Conservation (phyloP, 2,888 invertebrate species). For the Orchesellides sinensis region DNA sequence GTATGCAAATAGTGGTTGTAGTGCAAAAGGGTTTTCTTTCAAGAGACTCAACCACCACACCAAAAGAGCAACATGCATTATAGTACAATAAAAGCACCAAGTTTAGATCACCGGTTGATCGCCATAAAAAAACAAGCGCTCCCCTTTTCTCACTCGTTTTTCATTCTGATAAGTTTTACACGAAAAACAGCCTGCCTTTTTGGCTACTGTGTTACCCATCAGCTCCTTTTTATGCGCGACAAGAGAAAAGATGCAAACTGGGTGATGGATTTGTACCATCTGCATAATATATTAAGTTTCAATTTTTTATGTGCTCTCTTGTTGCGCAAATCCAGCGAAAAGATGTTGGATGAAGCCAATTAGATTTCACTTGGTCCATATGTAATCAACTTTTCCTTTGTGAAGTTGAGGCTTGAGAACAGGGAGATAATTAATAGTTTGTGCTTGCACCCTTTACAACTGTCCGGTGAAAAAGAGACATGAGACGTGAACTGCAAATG, state of each 20-base stretch:
- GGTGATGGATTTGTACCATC: background rate
- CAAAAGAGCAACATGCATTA: too few species aligned
- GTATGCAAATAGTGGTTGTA: too few species aligned
- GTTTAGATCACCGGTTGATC: background rate
- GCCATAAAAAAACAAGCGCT: background rate
- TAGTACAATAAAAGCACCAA: background rate
- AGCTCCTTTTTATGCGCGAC: background rate
- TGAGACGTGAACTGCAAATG: too few species aligned
- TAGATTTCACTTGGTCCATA: constrained; percentile 36
- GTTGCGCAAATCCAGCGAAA: constrained; percentile 28
- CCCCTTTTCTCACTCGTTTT: background rate
- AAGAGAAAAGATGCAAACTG: background rate
- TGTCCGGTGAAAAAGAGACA: too few species aligned
- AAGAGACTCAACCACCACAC: too few species aligned
- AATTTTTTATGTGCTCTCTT: background rate
- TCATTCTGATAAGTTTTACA: constrained; percentile 10
- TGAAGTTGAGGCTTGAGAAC: constrained; percentile 2
- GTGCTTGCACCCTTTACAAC: constrained; percentile 6
- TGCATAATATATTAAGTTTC: constrained; percentile 5
- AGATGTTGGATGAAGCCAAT: constrained; percentile 48
- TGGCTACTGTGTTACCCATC: constrained; percentile 25
- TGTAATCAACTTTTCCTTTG: constrained; percentile 18
- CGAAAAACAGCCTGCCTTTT: constrained; percentile 12
- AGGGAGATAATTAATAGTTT: background rate
- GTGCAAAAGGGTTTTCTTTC: too few species aligned